Conservation (phyloP, 2,797 vertebrate species). For the Pantherophis vulpinus region DNA sequence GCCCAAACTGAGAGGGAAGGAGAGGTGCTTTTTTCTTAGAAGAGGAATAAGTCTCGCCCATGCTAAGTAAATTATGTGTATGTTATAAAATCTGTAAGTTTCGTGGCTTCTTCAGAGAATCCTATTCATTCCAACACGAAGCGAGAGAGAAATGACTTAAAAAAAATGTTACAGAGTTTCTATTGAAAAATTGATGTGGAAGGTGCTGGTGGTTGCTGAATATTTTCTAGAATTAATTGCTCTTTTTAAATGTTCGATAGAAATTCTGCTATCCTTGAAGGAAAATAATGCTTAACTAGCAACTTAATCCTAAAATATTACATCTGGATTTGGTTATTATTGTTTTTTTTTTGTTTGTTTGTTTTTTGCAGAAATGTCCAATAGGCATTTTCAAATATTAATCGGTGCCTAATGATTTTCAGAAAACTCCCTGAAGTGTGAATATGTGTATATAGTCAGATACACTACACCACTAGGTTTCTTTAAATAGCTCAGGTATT, state of each 20-base stretch:
- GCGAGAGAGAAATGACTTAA: not conserved
- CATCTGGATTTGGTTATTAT: slow-evolving; percentile 32
- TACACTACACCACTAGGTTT: slow-evolving; percentile 64
- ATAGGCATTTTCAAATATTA: slow-evolving; percentile 29
- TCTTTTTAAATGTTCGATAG: not conserved
- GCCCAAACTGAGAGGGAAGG: not conserved
- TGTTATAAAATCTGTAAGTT: not conserved
- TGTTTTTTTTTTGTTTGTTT: not conserved
- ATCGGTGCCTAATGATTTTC: slow-evolving; percentile 55
- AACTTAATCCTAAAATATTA: slow-evolving; percentile 36
- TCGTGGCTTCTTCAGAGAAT: not conserved
- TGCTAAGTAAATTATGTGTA: not conserved
- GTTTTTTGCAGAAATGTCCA: slow-evolving; percentile 7
- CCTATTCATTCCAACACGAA: too few species aligned
- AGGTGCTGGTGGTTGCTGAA: not conserved
- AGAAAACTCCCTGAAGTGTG: slow-evolving; percentile 40
- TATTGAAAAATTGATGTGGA: not conserved
- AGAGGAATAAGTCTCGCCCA: not conserved
- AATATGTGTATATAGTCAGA: slow-evolving; percentile 62
- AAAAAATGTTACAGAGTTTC: too few species aligned
- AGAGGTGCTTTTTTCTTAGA: not conserved
- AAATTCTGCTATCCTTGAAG: not conserved
- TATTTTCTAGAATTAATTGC: not conserved
- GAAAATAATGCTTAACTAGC: not conserved
- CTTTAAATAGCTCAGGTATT: slow-evolving; percentile 70